Percentiles rank a stretch among this genome's conserved stretches.
Conservation (phyloP, 2,888 invertebrate species). For the Epicampocera succincta region DNA sequence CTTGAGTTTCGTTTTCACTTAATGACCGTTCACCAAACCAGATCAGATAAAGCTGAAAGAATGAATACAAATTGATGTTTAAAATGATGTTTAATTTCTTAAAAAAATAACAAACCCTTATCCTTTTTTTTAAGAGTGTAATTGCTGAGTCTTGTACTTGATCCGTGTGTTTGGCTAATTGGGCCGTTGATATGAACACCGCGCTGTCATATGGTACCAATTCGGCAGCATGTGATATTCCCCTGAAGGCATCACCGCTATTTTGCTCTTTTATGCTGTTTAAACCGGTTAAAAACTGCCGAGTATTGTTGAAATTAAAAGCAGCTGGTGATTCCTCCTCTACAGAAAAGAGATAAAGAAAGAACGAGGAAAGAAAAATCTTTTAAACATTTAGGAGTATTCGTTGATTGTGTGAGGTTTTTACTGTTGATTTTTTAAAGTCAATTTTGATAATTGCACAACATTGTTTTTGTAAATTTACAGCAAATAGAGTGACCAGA, state of each 20-base stretch:
- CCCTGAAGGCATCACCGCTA: slow-evolving; percentile 84
- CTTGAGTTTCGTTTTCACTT: slow-evolving; percentile 80
- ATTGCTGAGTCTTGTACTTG: slow-evolving; percentile 82
- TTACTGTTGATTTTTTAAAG: background rate
- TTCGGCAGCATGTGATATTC: slow-evolving; percentile 84
- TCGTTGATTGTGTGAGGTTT: background rate
- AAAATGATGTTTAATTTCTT: slow-evolving; percentile 1
- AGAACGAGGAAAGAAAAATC: background rate
- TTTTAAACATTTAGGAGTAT: slow-evolving; percentile 8
- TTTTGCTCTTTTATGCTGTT: slow-evolving; percentile 79
- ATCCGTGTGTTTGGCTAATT: slow-evolving; percentile 83
- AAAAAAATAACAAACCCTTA: slow-evolving; percentile 78
- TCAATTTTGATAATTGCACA: slow-evolving; percentile 35
- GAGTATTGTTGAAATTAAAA: slow-evolving; percentile 80
- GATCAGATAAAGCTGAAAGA: slow-evolving; percentile 81
- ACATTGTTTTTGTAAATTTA: slow-evolving; percentile 8
- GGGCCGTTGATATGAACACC: slow-evolving; percentile 84
- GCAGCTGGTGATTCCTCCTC: slow-evolving; percentile 78
- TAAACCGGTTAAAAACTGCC: slow-evolving; percentile 80
- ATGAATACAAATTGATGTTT: background rate
- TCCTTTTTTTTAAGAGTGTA: slow-evolving; percentile 81
- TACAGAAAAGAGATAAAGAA: background rate
- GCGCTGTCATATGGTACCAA: slow-evolving; percentile 85
- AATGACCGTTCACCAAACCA: slow-evolving; percentile 82
- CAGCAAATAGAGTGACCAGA: slow-evolving; percentile 3